Evolutionary conservation across 1,140 invertebrate genomes (phyloP).

Genomic region (Meloidogyne exigua): DNA sequence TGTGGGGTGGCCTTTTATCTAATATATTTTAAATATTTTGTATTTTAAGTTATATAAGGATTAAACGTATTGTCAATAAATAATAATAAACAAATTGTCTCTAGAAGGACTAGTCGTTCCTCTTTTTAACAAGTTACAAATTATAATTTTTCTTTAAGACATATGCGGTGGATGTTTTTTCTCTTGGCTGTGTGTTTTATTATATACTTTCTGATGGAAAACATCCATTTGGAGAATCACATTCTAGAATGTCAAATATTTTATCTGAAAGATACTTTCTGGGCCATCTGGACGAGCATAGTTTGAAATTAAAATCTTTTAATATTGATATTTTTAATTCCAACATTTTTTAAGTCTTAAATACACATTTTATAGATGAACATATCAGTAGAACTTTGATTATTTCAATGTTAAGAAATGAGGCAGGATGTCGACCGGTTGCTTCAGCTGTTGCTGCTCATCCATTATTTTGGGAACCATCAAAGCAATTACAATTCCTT

Average conservation of each 20-base stretch:
- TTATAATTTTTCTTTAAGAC: constrained; percentile 41
- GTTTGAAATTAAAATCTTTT: background rate
- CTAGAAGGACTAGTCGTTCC: too few relatives aligned
- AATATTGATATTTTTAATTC: background rate
- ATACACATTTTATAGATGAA: background rate
- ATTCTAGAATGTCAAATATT: constrained; percentile 84
- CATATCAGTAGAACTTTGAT: constrained; percentile 73
- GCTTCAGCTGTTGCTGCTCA: constrained; percentile 78
- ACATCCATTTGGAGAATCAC: constrained; percentile 92
- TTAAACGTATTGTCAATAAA: too few relatives aligned
- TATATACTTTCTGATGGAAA: constrained; percentile 86
- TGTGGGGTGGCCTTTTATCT: too few relatives aligned
- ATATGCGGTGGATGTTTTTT: constrained; percentile 88
- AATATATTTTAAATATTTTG: too few relatives aligned
- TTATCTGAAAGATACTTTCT: constrained; percentile 71
- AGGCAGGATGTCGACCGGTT: constrained; percentile 75
- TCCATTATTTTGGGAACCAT: constrained; percentile 87
- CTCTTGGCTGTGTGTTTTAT: constrained; percentile 92
- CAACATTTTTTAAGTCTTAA: background rate
- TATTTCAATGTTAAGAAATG: constrained; percentile 76
- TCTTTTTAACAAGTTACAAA: too few relatives aligned
- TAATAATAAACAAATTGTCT: too few relatives aligned
- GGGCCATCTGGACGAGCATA: constrained; percentile 38
- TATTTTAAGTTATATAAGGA: too few relatives aligned
- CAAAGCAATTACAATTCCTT: constrained; percentile 82